A percentile compares a stretch with the other conserved stretches of the same genome.
Evolutionary conservation across 2,888 invertebrate genomes (phyloP).

Genomic region (Perithous albicinctus): DNA sequence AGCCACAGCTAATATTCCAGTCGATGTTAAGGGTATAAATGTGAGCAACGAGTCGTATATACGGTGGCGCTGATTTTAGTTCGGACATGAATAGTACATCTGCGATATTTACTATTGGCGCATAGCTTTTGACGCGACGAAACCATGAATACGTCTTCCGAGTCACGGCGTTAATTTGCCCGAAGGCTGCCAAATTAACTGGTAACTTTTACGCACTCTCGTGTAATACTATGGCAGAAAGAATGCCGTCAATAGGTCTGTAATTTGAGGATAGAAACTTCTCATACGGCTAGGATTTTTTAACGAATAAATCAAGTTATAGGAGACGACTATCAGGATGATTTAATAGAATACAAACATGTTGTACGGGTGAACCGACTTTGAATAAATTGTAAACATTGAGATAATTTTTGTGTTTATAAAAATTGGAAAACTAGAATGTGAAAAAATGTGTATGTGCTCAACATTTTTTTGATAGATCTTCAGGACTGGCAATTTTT

Average conservation of each 20-base stretch:
- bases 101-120: conserved; percentile 45
- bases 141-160: conserved; percentile 71
- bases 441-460: too few relatives aligned
- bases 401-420: too few relatives aligned
- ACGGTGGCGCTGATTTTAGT: not conserved
- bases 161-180: conserved; percentile 79
- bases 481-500: too few relatives aligned
- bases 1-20: conserved; percentile 1
- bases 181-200: conserved; percentile 72
- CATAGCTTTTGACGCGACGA: conserved; percentile 29
- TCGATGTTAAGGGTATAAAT: conserved; percentile 14
- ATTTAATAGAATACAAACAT: not conserved
- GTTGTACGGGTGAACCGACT: not conserved
- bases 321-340: not conserved
- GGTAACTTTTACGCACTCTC: conserved; percentile 53
- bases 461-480: too few relatives aligned
- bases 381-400: not conserved
- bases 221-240: conserved; percentile 11
- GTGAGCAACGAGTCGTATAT: not conserved
- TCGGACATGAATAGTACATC: conserved; percentile 57
- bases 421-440: too few relatives aligned
- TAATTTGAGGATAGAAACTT: not conserved
- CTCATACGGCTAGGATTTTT: not conserved
- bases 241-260: not conserved
- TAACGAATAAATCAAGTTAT: not conserved